These are phyloP conservation scores for Felis chaus DNA, from an alignment of 2,113 vertebrate genomes.

Conservation along the genomic window DNA sequence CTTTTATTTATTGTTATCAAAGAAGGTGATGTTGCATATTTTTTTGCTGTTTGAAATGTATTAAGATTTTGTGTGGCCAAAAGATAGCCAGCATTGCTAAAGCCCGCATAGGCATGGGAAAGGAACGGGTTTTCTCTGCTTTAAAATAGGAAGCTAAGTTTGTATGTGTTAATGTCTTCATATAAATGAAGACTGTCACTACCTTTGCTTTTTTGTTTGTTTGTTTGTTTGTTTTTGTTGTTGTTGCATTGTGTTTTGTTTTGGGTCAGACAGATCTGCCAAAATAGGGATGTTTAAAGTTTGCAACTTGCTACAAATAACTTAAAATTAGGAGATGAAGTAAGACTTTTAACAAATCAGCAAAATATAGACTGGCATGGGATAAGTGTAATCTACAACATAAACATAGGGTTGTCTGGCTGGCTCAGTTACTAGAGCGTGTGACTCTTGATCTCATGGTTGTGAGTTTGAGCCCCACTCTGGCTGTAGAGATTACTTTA, in stretches of 20 bases:
- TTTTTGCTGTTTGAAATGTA: constrained; percentile 28
- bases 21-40: not conserved
- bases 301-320: not conserved
- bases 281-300: not conserved
- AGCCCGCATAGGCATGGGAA: not conserved
- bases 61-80: not conserved
- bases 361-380: not conserved
- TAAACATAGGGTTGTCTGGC: not conserved
- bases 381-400: not conserved
- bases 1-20: not conserved
- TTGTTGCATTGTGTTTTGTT: not conserved
- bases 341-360: not conserved
- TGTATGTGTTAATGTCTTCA: not conserved
- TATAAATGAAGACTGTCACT: not conserved
- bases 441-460: not conserved
- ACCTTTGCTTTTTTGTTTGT: not conserved
- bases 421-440: not conserved
- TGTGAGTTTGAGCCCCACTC: not conserved
- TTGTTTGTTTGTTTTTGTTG: not conserved
- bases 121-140: not conserved
- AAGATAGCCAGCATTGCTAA: not conserved
- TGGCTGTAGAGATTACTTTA: not conserved
- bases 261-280: not conserved
- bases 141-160: not conserved
- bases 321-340: not conserved